Evolutionary conservation across 2,113 vertebrate species (phyloP).

Genomic region (Chiloscyllium plagiosum): DNA sequence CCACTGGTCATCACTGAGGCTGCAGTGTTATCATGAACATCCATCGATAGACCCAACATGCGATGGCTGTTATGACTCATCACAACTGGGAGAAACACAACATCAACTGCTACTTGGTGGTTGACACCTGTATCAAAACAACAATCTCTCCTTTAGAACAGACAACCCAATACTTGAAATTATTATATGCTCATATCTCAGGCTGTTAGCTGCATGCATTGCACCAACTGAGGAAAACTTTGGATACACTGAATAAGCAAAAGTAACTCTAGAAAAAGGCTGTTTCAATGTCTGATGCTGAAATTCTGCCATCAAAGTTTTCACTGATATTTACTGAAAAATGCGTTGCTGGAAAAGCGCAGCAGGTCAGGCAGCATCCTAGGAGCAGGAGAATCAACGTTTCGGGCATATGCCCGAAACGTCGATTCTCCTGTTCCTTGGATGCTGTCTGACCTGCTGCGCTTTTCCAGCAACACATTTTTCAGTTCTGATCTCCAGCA

Average conservation of each 20-base stretch:
- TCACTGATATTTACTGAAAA: neutral
- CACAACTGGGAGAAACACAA: slow-evolving; percentile 62
- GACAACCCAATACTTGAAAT: neutral
- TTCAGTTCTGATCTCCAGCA: no score
- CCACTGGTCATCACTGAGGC: slow-evolving; percentile 56
- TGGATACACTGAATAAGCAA: neutral
- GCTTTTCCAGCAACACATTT: no score
- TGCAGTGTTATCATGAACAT: slow-evolving; percentile 55
- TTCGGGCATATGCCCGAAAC: no score
- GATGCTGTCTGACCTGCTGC: no score
- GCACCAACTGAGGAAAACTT: neutral
- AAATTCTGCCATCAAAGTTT: neutral
- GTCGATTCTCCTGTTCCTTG: no score
- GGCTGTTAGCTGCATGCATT: neutral
- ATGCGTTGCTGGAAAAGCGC: no score
- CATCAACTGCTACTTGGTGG: slow-evolving; percentile 68
- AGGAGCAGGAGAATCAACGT: no score
- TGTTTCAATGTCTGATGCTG: neutral
- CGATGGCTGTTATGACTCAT: slow-evolving; percentile 55
- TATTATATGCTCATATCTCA: neutral
- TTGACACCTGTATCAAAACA: slow-evolving; percentile 67
- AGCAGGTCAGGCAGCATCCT: no score
- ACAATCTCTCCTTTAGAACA: neutral
- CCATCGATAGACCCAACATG: slow-evolving; percentile 50
- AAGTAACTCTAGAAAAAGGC: neutral